phyloP scores from a whole-genome alignment of 2,113 vertebrate species.

The Tyrannus savana region DNA sequence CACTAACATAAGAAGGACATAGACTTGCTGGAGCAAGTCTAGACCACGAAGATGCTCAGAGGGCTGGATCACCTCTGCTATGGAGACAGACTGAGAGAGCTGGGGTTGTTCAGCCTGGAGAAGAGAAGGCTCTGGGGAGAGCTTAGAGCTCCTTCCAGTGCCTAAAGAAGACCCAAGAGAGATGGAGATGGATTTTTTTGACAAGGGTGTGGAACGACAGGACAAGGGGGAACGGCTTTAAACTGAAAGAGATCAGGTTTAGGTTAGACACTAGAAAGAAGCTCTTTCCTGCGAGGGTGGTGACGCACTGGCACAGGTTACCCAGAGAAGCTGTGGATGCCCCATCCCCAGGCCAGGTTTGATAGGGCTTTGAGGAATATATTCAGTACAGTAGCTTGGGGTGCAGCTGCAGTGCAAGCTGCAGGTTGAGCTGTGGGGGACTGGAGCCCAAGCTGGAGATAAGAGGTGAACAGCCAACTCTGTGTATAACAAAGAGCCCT shows the following conservation, averaged over 20 bases:
- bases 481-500: not conserved
- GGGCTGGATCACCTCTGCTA: not conserved
- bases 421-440: not conserved
- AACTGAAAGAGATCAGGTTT: not conserved
- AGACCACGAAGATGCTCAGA: not conserved
- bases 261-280: not conserved
- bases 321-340: not conserved
- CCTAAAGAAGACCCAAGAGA: not conserved
- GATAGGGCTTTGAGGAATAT: not conserved
- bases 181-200: not conserved
- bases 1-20: not conserved
- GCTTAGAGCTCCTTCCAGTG: not conserved
- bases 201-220: not conserved
- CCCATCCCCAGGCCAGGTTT: not conserved
- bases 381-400: accelerated
- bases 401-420: not conserved
- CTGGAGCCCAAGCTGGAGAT: too few species aligned
- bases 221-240: not conserved
- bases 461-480: too few species aligned
- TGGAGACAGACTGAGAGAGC: not conserved
- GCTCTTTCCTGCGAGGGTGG: not conserved
- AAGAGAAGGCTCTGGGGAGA: not conserved
- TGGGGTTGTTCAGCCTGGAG: not conserved
- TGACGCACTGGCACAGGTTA: not conserved
- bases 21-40: not conserved